Base-by-base conservation (phyloP, 1,140 invertebrate species). In the Dendroctonus valens region DNA sequence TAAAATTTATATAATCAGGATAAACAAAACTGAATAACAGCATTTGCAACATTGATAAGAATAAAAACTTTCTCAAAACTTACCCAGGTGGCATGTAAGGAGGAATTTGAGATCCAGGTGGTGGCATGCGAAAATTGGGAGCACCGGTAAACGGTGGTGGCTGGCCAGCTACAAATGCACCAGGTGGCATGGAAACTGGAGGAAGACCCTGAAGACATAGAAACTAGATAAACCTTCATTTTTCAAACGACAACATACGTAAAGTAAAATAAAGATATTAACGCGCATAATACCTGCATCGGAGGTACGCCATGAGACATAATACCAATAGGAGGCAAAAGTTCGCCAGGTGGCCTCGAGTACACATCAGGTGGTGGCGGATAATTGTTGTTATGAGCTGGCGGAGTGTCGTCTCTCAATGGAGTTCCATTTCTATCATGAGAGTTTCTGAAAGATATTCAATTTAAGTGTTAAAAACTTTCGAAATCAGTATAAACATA, bases 121-220 rank as follows among this genome's bases (percentile, higher is more conserved):
- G 76, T 11, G 76, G 77, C 46, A 78, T 53, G 9, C 77, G 50
- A 57, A 72, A 78, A 70, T 78, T 77, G 3, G 74, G 76, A 48
- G 74, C 72, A 38, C 73, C 75, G 40, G 68, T 59, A 53, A 68
- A 65, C 14, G 68, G 70, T 48, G 69, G 44, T 9, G 63, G 73
- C 12, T 65, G 70, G 15, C 65, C 71, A 7, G 69, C 62, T 41
- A 52, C 38, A 37, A 26, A 9, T 3, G 15, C 48, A 7, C 61
- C 61, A 46, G 62, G 68, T n/a, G 66, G 66, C 15, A 68, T n/a
- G 26, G n/a, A 39, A 12, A 39, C 15, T 60, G 57, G 49, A n/a
- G 63, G 61, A 41, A 40, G 42, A 50, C 64, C 64, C 54, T 65
- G 12, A 5, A 64, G n/a, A 46, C 41, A 26, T 26, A 26, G 26